A percentile compares a stretch with the other conserved stretches of the same genome.
Evolutionary conservation across 2,888 invertebrate genomes (phyloP).

Genomic region (Strigamia maritima): DNA sequence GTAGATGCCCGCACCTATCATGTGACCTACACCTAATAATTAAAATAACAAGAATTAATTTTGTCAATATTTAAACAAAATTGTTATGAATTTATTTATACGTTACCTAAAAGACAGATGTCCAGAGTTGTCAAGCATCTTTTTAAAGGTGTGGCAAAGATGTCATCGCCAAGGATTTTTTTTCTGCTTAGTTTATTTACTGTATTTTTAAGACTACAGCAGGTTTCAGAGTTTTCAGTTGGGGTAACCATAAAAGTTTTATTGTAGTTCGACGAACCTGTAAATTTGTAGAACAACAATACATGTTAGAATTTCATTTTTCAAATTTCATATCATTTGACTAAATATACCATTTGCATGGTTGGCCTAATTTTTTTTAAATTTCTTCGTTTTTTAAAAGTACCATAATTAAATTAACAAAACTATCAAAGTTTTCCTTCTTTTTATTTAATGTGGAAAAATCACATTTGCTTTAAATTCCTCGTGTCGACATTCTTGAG

Average conservation of each 20-base stretch:
- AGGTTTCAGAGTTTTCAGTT: neutral
- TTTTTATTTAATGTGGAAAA: no score
- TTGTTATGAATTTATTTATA: neutral
- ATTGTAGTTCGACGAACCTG: neutral
- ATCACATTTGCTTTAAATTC: no score
- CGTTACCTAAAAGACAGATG: constrained; percentile 79
- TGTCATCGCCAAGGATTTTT: constrained; percentile 43
- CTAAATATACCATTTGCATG: no score
- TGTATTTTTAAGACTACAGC: neutral
- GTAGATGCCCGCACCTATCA: constrained; percentile 93
- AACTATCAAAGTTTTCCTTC: no score
- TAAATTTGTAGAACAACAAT: neutral
- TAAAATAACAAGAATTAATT: neutral
- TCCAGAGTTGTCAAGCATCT: constrained; percentile 85
- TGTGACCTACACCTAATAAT: constrained; percentile 79
- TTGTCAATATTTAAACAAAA: neutral
- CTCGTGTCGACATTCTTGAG: no score
- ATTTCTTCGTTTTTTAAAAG: no score
- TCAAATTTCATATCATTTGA: no score
- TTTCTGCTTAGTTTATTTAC: neutral
- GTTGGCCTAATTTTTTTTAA: no score
- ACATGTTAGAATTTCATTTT: no score
- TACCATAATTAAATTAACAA: no score
- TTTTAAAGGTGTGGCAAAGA: constrained; percentile 74
- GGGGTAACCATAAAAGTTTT: neutral